These are phyloP conservation scores for Chionis minor DNA, from an alignment of 2,113 vertebrate species.

Conservation along the genomic window DNA sequence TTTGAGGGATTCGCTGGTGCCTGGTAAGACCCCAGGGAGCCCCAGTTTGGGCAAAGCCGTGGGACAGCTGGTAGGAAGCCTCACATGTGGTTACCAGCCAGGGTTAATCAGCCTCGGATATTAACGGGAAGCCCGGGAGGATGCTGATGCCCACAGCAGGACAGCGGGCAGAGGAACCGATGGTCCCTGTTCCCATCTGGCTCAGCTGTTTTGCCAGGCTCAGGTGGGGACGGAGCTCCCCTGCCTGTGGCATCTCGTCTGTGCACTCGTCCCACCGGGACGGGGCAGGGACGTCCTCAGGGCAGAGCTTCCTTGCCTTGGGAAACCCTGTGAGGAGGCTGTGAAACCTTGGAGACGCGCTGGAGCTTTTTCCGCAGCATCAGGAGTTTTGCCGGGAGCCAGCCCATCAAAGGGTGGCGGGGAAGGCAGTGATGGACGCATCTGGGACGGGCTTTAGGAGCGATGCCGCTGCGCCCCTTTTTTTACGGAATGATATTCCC, in stretches of 20 bases:
- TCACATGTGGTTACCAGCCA: too few relatives aligned
- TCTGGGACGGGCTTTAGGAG: not conserved
- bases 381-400: not conserved
- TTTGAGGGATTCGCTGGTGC: too few relatives aligned
- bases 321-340: fast-evolving
- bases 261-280: fast-evolving
- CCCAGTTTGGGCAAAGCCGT: too few relatives aligned
- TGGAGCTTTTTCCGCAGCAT: not conserved
- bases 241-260: too few relatives aligned
- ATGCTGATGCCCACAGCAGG: too few relatives aligned
- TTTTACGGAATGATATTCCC: too few relatives aligned
- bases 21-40: too few relatives aligned
- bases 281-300: not conserved
- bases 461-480: fast-evolving
- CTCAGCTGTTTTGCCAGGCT: not conserved
- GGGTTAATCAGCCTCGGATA: too few relatives aligned
- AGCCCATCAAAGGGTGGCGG: not conserved
- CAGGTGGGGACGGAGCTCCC: not conserved
- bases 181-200: too few relatives aligned
- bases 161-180: too few relatives aligned
- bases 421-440: not conserved
- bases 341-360: not conserved
- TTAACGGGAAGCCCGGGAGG: too few relatives aligned
- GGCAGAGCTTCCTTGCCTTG: not conserved
- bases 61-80: too few relatives aligned